Evolutionary conservation across 2,797 vertebrate genomes (phyloP).

Genomic region (Molossus alvarezi): DNA sequence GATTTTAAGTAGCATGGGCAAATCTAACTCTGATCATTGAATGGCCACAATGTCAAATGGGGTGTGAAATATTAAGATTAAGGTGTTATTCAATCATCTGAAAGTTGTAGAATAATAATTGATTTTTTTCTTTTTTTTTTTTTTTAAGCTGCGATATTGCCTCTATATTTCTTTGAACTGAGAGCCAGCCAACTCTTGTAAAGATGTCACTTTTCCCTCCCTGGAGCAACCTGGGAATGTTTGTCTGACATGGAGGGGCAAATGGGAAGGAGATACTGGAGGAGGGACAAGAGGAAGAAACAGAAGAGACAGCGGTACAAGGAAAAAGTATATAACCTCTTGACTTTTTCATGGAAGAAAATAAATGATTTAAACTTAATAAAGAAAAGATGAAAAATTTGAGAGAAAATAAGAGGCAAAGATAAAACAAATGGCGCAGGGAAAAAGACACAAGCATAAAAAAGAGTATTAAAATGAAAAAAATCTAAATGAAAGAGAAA

Average conservation of each 20-base stretch:
- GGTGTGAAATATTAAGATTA: conserved; percentile 28
- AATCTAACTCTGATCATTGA: neutral
- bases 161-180: neutral
- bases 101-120: neutral
- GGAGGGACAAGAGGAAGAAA: neutral
- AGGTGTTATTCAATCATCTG: neutral
- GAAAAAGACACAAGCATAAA: neutral
- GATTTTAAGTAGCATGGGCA: neutral
- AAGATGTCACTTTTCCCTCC: neutral
- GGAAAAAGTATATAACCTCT: neutral
- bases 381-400: neutral
- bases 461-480: neutral
- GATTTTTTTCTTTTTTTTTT: neutral
- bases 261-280: neutral
- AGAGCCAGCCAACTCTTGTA: neutral
- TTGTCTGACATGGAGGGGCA: neutral
- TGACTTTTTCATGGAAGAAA: neutral
- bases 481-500: neutral
- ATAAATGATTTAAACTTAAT: conserved; percentile 29
- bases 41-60: neutral
- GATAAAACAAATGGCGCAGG: neutral
- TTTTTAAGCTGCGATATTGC: neutral
- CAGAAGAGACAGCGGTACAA: neutral
- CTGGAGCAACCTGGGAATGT: neutral
- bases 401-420: neutral